Base-by-base conservation (phyloP, 35 echinoderm and acorn worm species). In the Chiridota heheva region DNA sequence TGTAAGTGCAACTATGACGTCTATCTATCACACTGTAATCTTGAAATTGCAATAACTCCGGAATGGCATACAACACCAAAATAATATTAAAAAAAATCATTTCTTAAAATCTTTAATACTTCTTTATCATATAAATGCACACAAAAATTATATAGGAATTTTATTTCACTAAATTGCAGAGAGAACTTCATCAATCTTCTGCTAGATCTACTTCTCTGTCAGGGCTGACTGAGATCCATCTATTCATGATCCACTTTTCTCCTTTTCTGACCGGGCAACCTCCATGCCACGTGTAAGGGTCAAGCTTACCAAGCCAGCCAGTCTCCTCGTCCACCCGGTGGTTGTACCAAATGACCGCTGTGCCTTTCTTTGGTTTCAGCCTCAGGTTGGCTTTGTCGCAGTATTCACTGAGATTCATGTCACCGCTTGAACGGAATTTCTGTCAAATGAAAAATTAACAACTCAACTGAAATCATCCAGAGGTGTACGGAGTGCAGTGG, bases 161-260 rank as follows among this genome's bases (percentile, higher is more conserved):
- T 60, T 60, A 26, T 5, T 2, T 20, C 57, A 26, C 57, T 60
- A 2, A 26, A 5, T 26, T 24, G 30, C 22, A 26, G 57, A 26
- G 5, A 2, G 33, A 60, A 60, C 25, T 40, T 0, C 8, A 5
- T 30, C 7, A 33, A 4, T 41, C 34, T 36, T 22, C 7, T 39
- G 53, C 66, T n/a, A 96, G 79, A 44, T 96, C 93, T 2, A 87
- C 30, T 2, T 91, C 84, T 60, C 47, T 55, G 44, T 87, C 67
- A 7, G 71, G 63, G 74, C 84, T 96, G 4, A 72, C 84, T 12
- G 76, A 40, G n/a, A 96, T 96, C 93, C 93, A 96, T 1, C 93
- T 72, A 47, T 96, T 96, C 84, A 90, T 90, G 7, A 96, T 96
- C 93, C 93, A 96, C 43, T 96, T 96, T 24, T 81, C 67, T 22